Evolutionary conservation across 2,888 invertebrate genomes (phyloP), one percentile per base, ranked within the genome.

Genomic region (Caenorhabditis japonica): DNA sequence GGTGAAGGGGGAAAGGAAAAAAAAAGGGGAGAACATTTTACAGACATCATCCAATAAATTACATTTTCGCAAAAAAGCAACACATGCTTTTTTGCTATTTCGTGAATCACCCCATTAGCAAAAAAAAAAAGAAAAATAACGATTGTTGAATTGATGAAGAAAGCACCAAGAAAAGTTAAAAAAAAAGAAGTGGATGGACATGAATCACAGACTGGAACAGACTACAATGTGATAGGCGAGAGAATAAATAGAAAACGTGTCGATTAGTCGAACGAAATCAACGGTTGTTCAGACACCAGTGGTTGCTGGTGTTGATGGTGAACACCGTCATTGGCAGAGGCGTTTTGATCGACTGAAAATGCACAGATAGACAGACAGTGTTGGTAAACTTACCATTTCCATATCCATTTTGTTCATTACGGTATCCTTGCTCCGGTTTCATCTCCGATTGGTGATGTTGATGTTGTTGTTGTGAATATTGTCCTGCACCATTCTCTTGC

Each of bases 251-350:
- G 27, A 39, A 25, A 51, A 19, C 25, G 21, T 10, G 10, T 41
- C 34, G 30, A 33, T 56, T 56, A 73, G 49, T 73, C 73, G 51
- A 73, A 73, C 30, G 73, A 73, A 44, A 73, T 73, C 8, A 73
- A 64, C 27, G 73, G 73, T 33, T 73, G 73, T 34, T 73, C 73
- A 25, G 61, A 44, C 39, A 61, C 30, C 27, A 27, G 56, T 12
- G 56, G 51, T 27, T 52, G 70, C 34, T 19, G 39, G 12, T n/a
- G 51, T n/a, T 51, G 51, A 51, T 21, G 43, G 19, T 17, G 23
- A 23, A 21, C n/a, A n/a, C n/a, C n/a, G n/a, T 25, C 38, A 23
- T 15, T 23, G 39, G 47, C 30, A 36, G 34, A 27, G 38, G 25
- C 58, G 21, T 33, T 44, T 49, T 46, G 53, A 23, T 60, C 60